Evolutionary conservation across 2,113 vertebrate genomes (phyloP), one percentile per base, ranked within the genome.

Genomic region (Lagopus muta): DNA sequence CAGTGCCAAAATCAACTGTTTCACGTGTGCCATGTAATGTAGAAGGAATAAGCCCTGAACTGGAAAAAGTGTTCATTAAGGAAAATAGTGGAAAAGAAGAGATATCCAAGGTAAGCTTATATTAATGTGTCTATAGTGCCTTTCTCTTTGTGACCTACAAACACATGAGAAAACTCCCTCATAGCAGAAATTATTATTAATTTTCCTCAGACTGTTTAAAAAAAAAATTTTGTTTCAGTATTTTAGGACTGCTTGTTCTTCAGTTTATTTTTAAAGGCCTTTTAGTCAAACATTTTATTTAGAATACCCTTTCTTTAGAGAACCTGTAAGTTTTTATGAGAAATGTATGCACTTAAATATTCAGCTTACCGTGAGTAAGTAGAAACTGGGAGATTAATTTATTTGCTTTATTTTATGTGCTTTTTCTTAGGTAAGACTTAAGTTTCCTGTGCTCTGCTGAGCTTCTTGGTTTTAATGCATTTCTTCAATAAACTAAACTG

Each of bases 31-130:
- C 99, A 69, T 99, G 98, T 97, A 99, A 98, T 72, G 98, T 98
- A 85, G 99, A 99, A 97, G 99, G 98, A 94, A 99, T 99, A 97
- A 99, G 98, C 95, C 99, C 98, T 1, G 99, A 99, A 97, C 96
- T 99, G 89, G 99, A 99, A 94, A 99, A 98, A 94, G 99, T 99
- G 55, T 99, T 99, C 95, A 98, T 99, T 97, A 98, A 98, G 95
- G 98, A 99, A 65, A 98, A 96, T 87, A 98, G 97, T 97, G 98
- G 98, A 90, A 99, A 98, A 80, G 98, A 99, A 82, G 99, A 99
- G 94, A 96, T 99, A 34, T 97, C 97, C n/a, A 99, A 99, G 98
- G 99, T 99, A 97, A 96, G 92, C 13, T 4, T 89, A 52, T 25
- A 65, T 48, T 82, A 47, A 65, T 2, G 2, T 50, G 30, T 61